Evolutionary conservation across 2,797 vertebrate species (phyloP), one percentile per base, ranked within the genome.

Genomic region (Pterois miles): DNA sequence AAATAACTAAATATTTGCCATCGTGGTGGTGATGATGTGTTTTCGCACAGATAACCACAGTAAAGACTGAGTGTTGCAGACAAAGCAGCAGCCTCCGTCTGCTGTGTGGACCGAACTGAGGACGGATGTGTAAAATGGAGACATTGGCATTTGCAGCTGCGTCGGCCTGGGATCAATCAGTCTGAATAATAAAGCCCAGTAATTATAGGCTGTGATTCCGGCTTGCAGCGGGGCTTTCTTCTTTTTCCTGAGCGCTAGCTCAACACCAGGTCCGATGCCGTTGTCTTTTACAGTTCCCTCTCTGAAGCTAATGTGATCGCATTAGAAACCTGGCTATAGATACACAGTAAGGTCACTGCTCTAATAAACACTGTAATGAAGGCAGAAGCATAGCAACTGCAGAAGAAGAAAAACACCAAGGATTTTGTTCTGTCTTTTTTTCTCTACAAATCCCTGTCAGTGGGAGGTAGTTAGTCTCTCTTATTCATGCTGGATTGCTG

Each of bases 111-210:
- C 40, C 40, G 0, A 43, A 88, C 25, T 29, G 79, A 73, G 43
- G 69, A 72, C 71, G 20, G 43, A 83, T 81, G 78, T 33, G 69
- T 22, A 80, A 88, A 89, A 91, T 56, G 67, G 85, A 90, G 83
- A 86, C 89, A 72, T 77, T 91, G 90, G 78, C 89, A 85, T 88
- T 88, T 84, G 81, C 88, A 92, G 91, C 90, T 88, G 91, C 87
- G 85, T 74, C 58, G 79, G 87, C 85, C 88, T 58, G 23, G 65
- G 88, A 95, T 94, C 92, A 93, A 92, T 95, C 90, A 80, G 82
- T 86, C 66, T 89, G 88, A 89, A 94, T 83, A 89, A 94, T 90
- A 89, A 90, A 92, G 90, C 78, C 31, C 48, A 22, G 88, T 92
- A 92, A 94, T 94, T 93, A 92, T 58, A 93, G 85, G 58, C 86